Conservation (phyloP, 2,113 vertebrate genomes). For the Lontra canadensis region DNA sequence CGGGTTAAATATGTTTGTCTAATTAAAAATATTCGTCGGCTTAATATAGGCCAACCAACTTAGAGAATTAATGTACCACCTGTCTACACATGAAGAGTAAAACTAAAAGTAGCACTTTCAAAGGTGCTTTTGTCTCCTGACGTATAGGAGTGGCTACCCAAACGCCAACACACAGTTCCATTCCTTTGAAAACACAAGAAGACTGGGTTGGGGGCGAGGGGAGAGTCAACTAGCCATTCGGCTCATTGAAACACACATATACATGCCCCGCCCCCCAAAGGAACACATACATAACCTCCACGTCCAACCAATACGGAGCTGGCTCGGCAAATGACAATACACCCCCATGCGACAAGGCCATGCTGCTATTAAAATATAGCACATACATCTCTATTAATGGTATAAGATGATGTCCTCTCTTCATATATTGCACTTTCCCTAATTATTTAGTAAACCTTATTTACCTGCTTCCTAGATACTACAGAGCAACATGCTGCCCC, state of each 20-base stretch:
- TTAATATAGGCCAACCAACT: conserved; percentile 59
- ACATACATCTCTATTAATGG: not conserved
- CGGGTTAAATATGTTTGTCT: conserved; percentile 48
- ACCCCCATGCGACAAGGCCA: not conserved
- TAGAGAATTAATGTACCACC: conserved; percentile 54
- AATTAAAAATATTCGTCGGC: conserved; percentile 66
- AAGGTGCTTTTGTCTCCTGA: conserved; percentile 3
- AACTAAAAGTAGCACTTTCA: not conserved
- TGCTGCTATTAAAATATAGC: not conserved
- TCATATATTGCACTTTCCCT: not conserved
- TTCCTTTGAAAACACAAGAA: not conserved
- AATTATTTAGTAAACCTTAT: not conserved
- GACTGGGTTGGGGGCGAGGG: not conserved
- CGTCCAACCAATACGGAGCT: not conserved
- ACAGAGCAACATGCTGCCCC: not conserved
- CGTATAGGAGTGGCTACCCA: not conserved
- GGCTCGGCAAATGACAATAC: too few species aligned
- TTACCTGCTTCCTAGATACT: not conserved
- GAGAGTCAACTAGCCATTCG: not conserved
- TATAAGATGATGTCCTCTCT: not conserved
- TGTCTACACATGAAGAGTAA: not conserved
- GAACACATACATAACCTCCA: not conserved
- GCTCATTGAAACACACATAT: not conserved
- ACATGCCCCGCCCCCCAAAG: too few species aligned
- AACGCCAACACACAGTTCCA: not conserved